Conservation (phyloP, 2,113 vertebrate species). For the Salvelinus fontinalis region DNA sequence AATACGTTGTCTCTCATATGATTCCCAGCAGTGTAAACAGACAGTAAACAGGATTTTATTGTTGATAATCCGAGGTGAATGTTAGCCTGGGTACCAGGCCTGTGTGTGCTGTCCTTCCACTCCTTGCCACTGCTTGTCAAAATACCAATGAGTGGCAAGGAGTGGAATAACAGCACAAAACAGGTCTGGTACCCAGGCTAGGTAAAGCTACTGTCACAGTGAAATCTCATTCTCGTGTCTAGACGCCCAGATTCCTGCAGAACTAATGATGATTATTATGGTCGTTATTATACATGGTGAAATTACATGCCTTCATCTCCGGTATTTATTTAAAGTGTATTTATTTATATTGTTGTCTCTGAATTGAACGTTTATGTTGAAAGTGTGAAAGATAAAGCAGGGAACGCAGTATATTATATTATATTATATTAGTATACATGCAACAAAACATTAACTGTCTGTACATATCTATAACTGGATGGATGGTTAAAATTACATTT, state of each 20-base stretch:
- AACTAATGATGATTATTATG: background rate
- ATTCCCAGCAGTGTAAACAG: too few species aligned
- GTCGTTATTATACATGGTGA: background rate
- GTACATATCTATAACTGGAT: background rate
- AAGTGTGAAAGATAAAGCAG: background rate
- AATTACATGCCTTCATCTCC: background rate
- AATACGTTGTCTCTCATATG: too few species aligned
- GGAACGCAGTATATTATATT: background rate
- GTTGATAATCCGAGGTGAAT: too few species aligned
- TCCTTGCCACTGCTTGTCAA: too few species aligned
- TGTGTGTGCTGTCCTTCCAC: too few species aligned
- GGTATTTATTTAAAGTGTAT: background rate
- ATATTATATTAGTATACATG: background rate
- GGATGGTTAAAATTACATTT: background rate
- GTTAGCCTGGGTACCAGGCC: too few species aligned
- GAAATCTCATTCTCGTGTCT: background rate
- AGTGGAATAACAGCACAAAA: too few species aligned
- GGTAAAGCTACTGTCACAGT: background rate
- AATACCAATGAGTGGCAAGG: too few species aligned
- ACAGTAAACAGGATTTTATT: too few species aligned
- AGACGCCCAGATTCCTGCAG: background rate
- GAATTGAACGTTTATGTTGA: background rate
- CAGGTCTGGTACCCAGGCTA: too few species aligned
- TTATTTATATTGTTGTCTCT: background rate
- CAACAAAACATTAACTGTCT: background rate